A percentile compares a stretch with the other conserved stretches of the same genome.
These are phyloP conservation scores for Dendronephthya gigantea DNA, from an alignment of 64 coral and sea anemone genomes.

Conservation along the genomic window DNA sequence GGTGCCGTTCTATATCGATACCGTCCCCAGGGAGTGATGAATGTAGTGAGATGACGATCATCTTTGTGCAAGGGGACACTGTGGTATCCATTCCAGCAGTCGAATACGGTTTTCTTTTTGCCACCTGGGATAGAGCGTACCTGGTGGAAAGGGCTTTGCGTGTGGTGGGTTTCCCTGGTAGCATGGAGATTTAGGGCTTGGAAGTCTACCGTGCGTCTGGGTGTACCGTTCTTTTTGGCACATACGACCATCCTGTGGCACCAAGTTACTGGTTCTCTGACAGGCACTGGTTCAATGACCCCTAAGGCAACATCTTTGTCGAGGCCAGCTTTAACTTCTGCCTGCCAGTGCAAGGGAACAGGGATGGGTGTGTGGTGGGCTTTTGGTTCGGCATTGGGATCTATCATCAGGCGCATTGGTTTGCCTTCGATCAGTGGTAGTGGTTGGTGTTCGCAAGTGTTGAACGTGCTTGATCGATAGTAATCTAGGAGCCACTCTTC, in stretches of 20 bases:
- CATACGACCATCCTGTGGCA: no score
- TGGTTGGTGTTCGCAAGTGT: slow-evolving; percentile 37
- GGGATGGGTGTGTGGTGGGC: slow-evolving; percentile 33
- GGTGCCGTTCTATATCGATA: slow-evolving; percentile 34
- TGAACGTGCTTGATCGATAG: slow-evolving; percentile 37
- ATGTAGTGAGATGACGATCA: no score
- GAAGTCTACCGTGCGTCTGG: slow-evolving; percentile 20
- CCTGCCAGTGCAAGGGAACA: slow-evolving; percentile 34
- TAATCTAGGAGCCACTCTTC: slow-evolving; percentile 41
- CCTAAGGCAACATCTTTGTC: slow-evolving; percentile 20
- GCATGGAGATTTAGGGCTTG: slow-evolving; percentile 36
- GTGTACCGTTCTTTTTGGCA: slow-evolving; percentile 31
- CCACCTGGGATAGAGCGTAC: slow-evolving; percentile 6
- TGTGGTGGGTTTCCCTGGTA: no score
- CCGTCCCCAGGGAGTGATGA: slow-evolving; percentile 19
- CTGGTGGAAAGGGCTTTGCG: no score
- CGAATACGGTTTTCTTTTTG: no score
- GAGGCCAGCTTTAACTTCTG: slow-evolving; percentile 28
- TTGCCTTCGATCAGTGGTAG: slow-evolving; percentile 31
- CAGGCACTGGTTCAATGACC: slow-evolving; percentile 26
- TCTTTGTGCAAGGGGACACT: no score
- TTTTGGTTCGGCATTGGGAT: slow-evolving; percentile 15
- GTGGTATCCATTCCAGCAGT: no score
- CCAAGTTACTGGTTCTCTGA: slow-evolving; percentile 32
- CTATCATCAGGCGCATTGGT: slow-evolving; percentile 41